A percentile compares a stretch with the other conserved stretches of the same genome.
Conservation (phyloP, 2,113 vertebrate species). For the Calyptomena viridis region DNA sequence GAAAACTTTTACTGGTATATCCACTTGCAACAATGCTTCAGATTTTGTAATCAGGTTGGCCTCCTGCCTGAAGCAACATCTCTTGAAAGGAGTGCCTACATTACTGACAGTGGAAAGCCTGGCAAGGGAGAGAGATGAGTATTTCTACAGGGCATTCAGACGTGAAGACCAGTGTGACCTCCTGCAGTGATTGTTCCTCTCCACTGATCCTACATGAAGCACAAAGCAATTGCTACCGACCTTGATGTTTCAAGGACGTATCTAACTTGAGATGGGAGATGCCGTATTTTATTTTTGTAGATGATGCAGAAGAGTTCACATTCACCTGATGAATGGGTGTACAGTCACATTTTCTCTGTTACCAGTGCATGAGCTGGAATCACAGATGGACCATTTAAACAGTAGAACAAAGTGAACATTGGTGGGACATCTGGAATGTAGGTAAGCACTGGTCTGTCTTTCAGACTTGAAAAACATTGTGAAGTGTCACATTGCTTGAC, state of each 20-base stretch:
- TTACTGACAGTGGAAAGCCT: neutral
- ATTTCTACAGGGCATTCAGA: neutral
- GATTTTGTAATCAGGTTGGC: neutral
- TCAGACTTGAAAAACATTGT: neutral
- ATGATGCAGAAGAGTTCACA: rapidly evolving
- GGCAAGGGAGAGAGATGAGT: neutral
- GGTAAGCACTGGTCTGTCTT: neutral
- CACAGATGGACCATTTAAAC: neutral
- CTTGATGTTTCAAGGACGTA: neutral
- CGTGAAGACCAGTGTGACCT: neutral
- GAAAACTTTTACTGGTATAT: neutral
- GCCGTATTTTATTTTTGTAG: neutral
- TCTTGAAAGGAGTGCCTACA: neutral
- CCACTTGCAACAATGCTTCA: neutral
- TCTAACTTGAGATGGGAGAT: neutral
- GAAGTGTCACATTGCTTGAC: neutral
- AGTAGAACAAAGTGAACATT: neutral
- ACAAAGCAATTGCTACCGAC: neutral
- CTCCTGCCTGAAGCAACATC: neutral
- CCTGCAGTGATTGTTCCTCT: neutral
- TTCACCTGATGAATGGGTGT: neutral
- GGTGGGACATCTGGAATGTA: neutral
- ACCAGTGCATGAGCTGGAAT: neutral
- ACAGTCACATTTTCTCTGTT: neutral
- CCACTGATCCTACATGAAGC: neutral